Evolutionary conservation across 2,113 vertebrate genomes (phyloP).

Genomic region (Lonchura striata): DNA sequence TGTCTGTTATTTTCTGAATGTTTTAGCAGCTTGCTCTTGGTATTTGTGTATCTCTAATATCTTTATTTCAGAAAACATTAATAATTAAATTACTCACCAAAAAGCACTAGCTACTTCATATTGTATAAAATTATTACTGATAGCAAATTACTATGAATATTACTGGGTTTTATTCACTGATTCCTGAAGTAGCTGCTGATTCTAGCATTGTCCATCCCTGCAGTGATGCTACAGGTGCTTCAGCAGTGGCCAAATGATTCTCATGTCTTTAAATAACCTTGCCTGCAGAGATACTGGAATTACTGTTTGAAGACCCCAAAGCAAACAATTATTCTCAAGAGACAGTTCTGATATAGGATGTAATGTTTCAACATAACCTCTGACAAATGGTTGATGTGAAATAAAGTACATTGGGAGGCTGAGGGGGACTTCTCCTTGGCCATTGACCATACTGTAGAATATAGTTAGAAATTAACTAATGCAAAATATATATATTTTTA

Average conservation of each 20-base stretch:
- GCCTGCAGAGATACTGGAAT: constrained; percentile 73
- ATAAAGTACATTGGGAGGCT: background rate
- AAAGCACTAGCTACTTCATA: background rate
- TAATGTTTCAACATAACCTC: constrained; percentile 67
- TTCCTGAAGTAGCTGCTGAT: background rate
- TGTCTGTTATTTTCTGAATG: background rate
- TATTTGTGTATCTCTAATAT: background rate
- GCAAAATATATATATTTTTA: background rate
- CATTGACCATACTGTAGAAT: background rate
- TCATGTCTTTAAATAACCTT: constrained; percentile 73
- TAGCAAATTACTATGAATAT: background rate
- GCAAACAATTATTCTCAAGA: constrained; percentile 77
- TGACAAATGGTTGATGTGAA: constrained; percentile 68
- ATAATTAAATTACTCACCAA: background rate
- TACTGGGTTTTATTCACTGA: background rate
- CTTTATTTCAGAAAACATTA: background rate
- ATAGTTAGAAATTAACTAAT: background rate
- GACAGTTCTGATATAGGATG: constrained; percentile 73
- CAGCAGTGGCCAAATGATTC: constrained; percentile 51
- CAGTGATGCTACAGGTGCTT: constrained; percentile 43
- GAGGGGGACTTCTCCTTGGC: background rate
- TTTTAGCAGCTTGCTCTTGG: background rate
- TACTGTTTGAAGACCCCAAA: constrained; percentile 71
- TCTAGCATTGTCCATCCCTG: background rate
- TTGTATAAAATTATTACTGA: background rate